Conservation (phyloP, 1,140 invertebrate species). For the Diabrotica virgifera region DNA sequence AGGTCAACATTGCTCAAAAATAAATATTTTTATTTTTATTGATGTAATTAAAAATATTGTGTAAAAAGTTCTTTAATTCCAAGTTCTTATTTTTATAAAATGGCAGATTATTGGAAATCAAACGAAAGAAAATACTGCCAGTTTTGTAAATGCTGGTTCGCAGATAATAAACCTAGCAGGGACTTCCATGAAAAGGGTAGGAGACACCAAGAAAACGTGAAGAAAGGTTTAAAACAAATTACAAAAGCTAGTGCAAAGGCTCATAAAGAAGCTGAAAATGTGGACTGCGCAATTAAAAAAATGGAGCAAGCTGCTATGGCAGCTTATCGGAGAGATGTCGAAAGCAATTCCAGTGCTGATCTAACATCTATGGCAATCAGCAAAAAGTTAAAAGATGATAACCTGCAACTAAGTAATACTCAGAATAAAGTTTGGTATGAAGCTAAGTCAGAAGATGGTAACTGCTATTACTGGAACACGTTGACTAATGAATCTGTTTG, state of each 20-base stretch:
- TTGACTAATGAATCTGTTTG: conserved; percentile 71
- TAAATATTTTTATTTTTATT: no score
- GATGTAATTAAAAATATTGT: no score
- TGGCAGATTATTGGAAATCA: conserved; percentile 98
- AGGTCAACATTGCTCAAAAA: no score
- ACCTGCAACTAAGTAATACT: conserved; percentile 37
- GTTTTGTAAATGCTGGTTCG: conserved; percentile 97
- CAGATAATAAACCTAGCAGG: conserved; percentile 94
- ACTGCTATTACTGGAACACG: conserved; percentile 78
- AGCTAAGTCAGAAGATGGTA: conserved; percentile 65
- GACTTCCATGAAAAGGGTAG: conserved; percentile 95
- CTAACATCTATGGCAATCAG: conserved; percentile 54
- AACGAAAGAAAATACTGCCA: conserved; percentile 94
- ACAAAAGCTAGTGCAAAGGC: conserved; percentile 78
- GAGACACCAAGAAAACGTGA: conserved; percentile 91
- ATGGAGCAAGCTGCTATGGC: conserved; percentile 87
- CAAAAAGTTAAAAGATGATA: conserved; percentile 44
- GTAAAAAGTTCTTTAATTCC: no score
- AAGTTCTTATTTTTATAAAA: conserved; percentile 45
- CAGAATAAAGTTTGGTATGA: conserved; percentile 65
- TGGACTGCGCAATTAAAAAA: conserved; percentile 76
- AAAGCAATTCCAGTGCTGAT: conserved; percentile 69
- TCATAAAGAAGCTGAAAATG: conserved; percentile 70
- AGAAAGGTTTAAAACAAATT: conserved; percentile 81
- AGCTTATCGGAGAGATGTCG: conserved; percentile 77